These are phyloP conservation scores for Megaustenia siamemsis DNA, from an alignment of 2,888 invertebrate species.

Conservation along the genomic window DNA sequence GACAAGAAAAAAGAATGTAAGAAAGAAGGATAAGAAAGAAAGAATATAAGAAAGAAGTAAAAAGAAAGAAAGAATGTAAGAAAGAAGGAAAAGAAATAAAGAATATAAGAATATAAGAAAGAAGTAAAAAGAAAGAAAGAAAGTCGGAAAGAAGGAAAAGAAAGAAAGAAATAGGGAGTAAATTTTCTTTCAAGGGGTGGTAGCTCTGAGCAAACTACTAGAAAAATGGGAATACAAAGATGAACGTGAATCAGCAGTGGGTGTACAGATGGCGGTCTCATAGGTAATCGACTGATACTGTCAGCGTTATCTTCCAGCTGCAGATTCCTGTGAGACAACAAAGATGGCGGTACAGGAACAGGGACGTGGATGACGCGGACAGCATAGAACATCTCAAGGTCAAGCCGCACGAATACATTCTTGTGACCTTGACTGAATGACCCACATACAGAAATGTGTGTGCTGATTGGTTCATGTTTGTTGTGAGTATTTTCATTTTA, in stretches of 20 bases:
- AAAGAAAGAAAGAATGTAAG: too few relatives aligned
- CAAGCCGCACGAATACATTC: neutral
- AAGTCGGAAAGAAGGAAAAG: too few relatives aligned
- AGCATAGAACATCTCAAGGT: neutral
- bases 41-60: too few relatives aligned
- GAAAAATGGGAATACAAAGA: neutral
- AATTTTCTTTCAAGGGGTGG: too few relatives aligned
- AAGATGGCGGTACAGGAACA: neutral
- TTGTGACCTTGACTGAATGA: neutral
- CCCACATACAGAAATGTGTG: neutral
- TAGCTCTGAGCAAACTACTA: neutral
- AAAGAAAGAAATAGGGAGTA: too few relatives aligned
- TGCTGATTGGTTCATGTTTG: neutral
- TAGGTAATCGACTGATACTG: too few relatives aligned
- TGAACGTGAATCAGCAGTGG: neutral
- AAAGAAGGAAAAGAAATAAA: too few relatives aligned
- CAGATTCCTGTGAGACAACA: neutral
- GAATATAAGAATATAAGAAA: too few relatives aligned
- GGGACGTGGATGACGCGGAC: neutral
- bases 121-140: too few relatives aligned
- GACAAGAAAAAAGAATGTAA: neutral
- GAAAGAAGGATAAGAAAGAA: too few relatives aligned
- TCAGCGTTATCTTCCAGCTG: neutral
- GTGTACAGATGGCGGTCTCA: neutral
- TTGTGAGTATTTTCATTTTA: neutral